Evolutionary conservation across 2,113 vertebrate genomes (phyloP).

Genomic region (Leiothrix lutea): DNA sequence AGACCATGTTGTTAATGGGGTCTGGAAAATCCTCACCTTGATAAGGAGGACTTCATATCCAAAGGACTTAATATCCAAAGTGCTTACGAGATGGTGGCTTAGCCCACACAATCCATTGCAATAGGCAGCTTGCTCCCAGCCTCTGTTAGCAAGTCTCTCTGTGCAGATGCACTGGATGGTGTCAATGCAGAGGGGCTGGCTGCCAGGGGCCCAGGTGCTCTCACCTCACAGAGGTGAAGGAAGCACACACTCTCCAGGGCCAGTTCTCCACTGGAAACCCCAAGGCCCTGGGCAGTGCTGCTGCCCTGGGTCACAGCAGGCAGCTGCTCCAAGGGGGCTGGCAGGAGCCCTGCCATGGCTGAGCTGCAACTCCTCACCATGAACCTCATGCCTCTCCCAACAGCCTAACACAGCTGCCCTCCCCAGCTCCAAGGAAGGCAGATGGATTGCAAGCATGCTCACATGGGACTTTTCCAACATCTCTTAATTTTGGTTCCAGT

Average conservation of each 20-base stretch:
- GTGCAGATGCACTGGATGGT: not conserved
- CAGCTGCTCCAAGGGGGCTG: not conserved
- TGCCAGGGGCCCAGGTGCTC: not conserved
- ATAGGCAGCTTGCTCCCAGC: not conserved
- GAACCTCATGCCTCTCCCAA: not conserved
- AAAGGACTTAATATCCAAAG: not conserved
- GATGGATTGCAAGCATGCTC: not conserved
- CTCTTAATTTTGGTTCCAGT: not conserved
- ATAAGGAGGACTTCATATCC: not conserved
- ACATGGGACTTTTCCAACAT: not conserved
- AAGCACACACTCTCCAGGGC: rapidly evolving
- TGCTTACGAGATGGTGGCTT: not conserved
- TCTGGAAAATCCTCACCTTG: not conserved
- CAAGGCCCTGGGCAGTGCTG: rapidly evolving
- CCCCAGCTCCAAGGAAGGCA: not conserved
- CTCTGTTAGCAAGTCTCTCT: not conserved
- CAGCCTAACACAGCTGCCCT: not conserved
- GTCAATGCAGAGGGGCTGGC: not conserved
- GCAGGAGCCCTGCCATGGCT: not conserved
- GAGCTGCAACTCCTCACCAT: not conserved
- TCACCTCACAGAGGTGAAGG: constrained; percentile 11
- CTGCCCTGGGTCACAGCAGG: not conserved
- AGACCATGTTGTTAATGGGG: not conserved
- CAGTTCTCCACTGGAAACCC: rapidly evolving
- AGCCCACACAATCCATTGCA: not conserved